Evolutionary conservation across 2,888 invertebrate species (phyloP).

Genomic region (Drosophila nigricruria): DNA sequence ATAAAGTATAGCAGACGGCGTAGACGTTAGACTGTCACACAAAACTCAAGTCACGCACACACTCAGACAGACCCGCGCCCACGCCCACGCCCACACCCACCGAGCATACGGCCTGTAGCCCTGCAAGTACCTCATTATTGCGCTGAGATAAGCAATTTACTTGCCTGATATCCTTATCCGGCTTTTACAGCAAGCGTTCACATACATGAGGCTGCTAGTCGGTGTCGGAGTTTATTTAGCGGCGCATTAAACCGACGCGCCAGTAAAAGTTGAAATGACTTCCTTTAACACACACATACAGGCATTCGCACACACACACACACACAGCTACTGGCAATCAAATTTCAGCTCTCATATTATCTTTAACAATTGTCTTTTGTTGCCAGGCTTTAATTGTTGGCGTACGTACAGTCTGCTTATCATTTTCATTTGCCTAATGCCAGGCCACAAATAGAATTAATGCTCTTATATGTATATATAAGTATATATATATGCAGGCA

Average conservation of each 20-base stretch:
- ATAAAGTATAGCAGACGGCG: slow-evolving; percentile 49
- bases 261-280: slow-evolving; percentile 66
- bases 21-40: slow-evolving; percentile 21
- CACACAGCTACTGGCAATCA: slow-evolving; percentile 24
- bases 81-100: neutral
- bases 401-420: slow-evolving; percentile 31
- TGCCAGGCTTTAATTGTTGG: slow-evolving; percentile 47
- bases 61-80: slow-evolving; percentile 6
- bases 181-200: slow-evolving; percentile 30
- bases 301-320: slow-evolving; percentile 7
- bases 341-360: slow-evolving; percentile 31
- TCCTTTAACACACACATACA: slow-evolving; percentile 25
- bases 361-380: slow-evolving; percentile 29
- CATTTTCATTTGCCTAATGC: slow-evolving; percentile 41
- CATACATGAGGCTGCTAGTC: slow-evolving; percentile 21
- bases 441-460: slow-evolving; percentile 26
- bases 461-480: neutral
- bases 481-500: neutral
- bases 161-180: slow-evolving; percentile 71
- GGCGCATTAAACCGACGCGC: slow-evolving; percentile 52
- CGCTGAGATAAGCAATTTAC: slow-evolving; percentile 74
- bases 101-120: slow-evolving; percentile 17
- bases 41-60: slow-evolving; percentile 41
- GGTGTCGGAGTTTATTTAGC: slow-evolving; percentile 57
- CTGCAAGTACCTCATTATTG: slow-evolving; percentile 66